Percentiles rank a stretch among this genome's conserved stretches.
Evolutionary conservation across 2,113 vertebrate genomes (phyloP).

Genomic region (Circaetus cinerascens): DNA sequence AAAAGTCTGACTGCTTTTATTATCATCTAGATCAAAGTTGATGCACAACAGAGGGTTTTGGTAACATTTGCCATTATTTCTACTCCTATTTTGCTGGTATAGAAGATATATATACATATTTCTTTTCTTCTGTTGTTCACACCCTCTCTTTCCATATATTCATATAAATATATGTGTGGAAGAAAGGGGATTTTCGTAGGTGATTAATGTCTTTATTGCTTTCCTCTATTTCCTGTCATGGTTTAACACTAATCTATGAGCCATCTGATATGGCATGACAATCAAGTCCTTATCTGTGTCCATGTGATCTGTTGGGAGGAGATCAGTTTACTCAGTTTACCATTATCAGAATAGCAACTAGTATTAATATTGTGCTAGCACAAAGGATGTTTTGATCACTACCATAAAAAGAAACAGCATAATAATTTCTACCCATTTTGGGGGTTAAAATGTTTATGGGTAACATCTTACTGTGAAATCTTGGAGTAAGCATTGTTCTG

Average conservation of each 20-base stretch:
- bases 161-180: not conserved
- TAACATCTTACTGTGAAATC: not conserved
- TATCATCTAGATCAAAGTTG: not conserved
- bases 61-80: not conserved
- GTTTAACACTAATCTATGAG: not conserved
- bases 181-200: not conserved
- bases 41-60: not conserved
- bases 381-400: not conserved
- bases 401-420: not conserved
- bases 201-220: not conserved
- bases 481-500: not conserved
- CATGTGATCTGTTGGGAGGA: not conserved
- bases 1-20: not conserved
- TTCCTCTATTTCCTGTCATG: not conserved
- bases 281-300: not conserved
- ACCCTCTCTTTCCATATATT: not conserved
- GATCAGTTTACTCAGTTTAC: not conserved
- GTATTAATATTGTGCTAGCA: not conserved
- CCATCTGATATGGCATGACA: not conserved
- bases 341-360: not conserved
- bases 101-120: not conserved
- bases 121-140: not conserved
- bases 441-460: not conserved
- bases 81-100: not conserved
- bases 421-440: not conserved